phyloP scores from a whole-genome alignment of 2,797 vertebrate genomes.

The Chromobotia macracanthus region DNA sequence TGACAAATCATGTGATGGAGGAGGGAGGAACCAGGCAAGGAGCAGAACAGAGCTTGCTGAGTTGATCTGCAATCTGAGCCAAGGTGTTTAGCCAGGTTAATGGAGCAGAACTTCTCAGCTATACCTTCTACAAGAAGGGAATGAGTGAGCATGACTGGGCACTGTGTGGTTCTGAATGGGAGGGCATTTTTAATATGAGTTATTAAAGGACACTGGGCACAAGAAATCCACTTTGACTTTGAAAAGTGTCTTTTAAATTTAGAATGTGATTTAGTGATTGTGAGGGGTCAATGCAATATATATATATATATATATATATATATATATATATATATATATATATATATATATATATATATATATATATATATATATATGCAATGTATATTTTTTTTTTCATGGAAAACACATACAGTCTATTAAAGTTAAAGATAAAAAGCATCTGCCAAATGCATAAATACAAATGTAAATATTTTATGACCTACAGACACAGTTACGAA shows the following conservation, averaged over 20 bases:
- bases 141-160: conserved; percentile 32
- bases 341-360: too few species aligned
- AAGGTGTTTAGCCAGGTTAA: conserved; percentile 51
- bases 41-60: conserved; percentile 21
- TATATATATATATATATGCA: too few species aligned
- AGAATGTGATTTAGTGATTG: conserved; percentile 17
- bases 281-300: neutral
- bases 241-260: conserved; percentile 22
- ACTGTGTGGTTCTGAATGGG: conserved; percentile 1
- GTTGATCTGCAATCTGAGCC: conserved; percentile 36
- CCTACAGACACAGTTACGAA: too few species aligned
- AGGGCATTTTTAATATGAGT: conserved; percentile 38
- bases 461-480: too few species aligned
- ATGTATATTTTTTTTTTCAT: too few species aligned
- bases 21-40: neutral
- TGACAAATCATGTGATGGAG: neutral
- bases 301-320: too few species aligned
- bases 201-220: conserved; percentile 38
- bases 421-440: too few species aligned
- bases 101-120: conserved; percentile 41
- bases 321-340: too few species aligned
- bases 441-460: too few species aligned
- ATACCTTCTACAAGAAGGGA: conserved; percentile 27
- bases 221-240: conserved; percentile 34
- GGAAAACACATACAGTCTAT: too few species aligned